These are phyloP conservation scores for Odontocerum albicorne DNA, from an alignment of 2,888 invertebrate species.

Conservation along the genomic window DNA sequence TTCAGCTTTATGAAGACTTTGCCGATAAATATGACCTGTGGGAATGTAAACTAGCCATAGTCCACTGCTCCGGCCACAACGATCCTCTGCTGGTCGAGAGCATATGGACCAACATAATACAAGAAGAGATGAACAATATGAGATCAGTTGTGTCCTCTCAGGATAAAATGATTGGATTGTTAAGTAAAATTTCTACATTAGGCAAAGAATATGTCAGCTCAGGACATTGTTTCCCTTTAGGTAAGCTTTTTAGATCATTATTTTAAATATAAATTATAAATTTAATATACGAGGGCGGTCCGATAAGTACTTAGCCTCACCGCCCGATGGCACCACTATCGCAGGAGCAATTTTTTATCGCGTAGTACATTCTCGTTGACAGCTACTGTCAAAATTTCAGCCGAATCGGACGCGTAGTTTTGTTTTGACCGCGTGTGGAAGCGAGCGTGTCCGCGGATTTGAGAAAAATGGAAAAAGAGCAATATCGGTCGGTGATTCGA, in stretches of 20 bases:
- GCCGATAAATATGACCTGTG: conserved; percentile 88
- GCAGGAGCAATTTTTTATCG: too few relatives aligned
- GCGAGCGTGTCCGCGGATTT: too few relatives aligned
- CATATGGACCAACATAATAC: conserved; percentile 87
- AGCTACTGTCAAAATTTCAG: too few relatives aligned
- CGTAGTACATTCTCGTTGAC: too few relatives aligned
- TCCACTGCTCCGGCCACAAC: conserved; percentile 92
- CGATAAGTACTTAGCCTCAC: too few relatives aligned
- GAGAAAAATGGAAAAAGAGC: too few relatives aligned
- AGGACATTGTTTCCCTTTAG: conserved; percentile 85
- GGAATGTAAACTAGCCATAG: conserved; percentile 93
- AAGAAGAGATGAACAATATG: conserved; percentile 59
- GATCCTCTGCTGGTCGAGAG: conserved; percentile 86
- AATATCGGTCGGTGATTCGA: too few relatives aligned
- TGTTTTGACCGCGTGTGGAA: too few relatives aligned
- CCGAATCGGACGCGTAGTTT: too few relatives aligned
- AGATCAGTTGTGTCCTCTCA: conserved; percentile 49
- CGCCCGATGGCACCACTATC: too few relatives aligned
- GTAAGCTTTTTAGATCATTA: conserved; percentile 56
- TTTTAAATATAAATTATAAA: too few relatives aligned
- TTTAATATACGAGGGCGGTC: too few relatives aligned
- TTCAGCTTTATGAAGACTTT: conserved; percentile 84
- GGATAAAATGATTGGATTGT: conserved; percentile 66
- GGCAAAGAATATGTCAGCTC: conserved; percentile 79
- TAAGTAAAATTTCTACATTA: conserved; percentile 75